Conservation (phyloP, 2,113 vertebrate genomes). For the Cnemophilus loriae region DNA sequence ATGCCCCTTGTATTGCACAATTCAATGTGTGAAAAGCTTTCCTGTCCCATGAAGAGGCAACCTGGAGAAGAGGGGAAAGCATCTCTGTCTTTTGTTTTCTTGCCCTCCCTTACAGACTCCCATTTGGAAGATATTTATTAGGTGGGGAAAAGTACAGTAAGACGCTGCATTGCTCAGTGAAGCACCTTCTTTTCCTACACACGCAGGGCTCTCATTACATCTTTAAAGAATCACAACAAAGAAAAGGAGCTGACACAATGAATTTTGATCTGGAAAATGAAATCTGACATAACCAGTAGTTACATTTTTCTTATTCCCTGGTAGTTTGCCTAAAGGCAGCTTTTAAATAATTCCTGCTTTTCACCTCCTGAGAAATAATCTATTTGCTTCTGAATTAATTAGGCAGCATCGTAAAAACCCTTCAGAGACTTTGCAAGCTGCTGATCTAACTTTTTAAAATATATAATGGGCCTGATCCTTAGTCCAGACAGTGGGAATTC, state of each 20-base stretch:
- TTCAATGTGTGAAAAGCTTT: neutral
- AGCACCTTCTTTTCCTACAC: neutral
- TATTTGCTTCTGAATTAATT: slow-evolving; percentile 62
- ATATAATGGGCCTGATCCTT: neutral
- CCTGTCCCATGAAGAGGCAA: neutral
- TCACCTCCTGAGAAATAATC: slow-evolving; percentile 57
- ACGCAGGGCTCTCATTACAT: neutral
- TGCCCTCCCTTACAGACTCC: neutral
- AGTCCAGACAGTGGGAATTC: neutral
- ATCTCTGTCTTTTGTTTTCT: neutral
- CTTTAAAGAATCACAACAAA: slow-evolving; percentile 23
- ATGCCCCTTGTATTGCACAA: neutral
- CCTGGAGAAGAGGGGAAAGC: neutral
- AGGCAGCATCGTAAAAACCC: slow-evolving; percentile 39
- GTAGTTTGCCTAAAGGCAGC: slow-evolving; percentile 63
- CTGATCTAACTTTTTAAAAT: slow-evolving; percentile 18
- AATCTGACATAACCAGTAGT: slow-evolving; percentile 67
- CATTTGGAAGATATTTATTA: neutral
- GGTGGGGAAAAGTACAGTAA: neutral
- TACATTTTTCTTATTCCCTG: slow-evolving; percentile 62
- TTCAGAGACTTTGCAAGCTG: slow-evolving; percentile 26
- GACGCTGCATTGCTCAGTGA: neutral
- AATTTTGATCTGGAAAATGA: slow-evolving; percentile 58
- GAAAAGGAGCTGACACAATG: slow-evolving; percentile 51
- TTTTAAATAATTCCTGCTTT: slow-evolving; percentile 66